These are phyloP conservation scores for Leptinotarsa haldemani DNA, from an alignment of 2,888 invertebrate genomes.

Conservation along the genomic window DNA sequence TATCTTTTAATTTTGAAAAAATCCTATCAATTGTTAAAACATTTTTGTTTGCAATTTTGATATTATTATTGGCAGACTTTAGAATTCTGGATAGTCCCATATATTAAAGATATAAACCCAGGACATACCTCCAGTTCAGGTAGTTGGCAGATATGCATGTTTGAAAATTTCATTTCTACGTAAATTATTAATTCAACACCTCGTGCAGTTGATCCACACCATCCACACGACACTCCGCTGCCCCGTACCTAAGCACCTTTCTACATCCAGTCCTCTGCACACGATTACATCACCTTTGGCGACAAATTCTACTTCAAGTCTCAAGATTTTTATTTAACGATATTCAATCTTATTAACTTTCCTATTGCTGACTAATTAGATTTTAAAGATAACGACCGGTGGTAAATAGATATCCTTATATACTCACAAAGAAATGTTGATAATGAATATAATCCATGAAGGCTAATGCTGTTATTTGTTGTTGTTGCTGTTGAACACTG, in stretches of 20 bases:
- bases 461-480: not conserved
- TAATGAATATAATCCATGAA: slow-evolving; percentile 3
- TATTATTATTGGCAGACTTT: too few species aligned
- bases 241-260: slow-evolving; percentile 40
- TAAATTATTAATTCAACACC: not conserved
- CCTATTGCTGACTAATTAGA: slow-evolving; percentile 45
- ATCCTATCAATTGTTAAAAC: too few species aligned
- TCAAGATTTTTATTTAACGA: slow-evolving; percentile 47
- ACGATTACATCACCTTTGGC: slow-evolving; percentile 54
- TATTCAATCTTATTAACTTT: slow-evolving; percentile 50
- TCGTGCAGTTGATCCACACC: slow-evolving; percentile 33
- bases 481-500: slow-evolving; percentile 1
- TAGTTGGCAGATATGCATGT: not conserved
- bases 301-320: slow-evolving; percentile 51
- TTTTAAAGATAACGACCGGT: slow-evolving; percentile 36
- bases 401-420: slow-evolving; percentile 20
- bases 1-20: too few species aligned
- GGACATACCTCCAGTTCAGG: too few species aligned
- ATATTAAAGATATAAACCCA: too few species aligned
- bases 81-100: too few species aligned
- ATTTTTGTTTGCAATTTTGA: too few species aligned
- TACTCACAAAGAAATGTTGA: slow-evolving; percentile 33
- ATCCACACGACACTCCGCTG: slow-evolving; percentile 38
- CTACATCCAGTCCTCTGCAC: slow-evolving; percentile 43
- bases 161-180: not conserved